Evolutionary conservation across 2,888 invertebrate genomes (phyloP), one percentile per base, ranked within the genome.

Genomic region (Callyntrura guangdongensis): DNA sequence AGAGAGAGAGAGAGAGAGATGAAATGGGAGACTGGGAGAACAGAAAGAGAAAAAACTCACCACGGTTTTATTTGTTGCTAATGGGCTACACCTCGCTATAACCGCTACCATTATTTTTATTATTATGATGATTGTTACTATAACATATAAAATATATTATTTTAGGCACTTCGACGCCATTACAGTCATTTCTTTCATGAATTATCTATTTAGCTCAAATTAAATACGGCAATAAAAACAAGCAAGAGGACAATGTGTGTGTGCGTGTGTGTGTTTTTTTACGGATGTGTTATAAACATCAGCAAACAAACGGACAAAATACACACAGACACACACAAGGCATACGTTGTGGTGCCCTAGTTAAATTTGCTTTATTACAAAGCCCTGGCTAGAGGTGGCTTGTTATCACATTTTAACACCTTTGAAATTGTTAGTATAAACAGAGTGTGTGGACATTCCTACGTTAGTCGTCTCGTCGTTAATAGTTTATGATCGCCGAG

Each of bases 81-180:
- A 69, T 84, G 84, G 69, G 64, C 22, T 84, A 84, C 84, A 84
- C 69, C 84, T 84, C 67, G 49, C 49, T 49, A 77, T 27, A 17
- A 72, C 17, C 17, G 11, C 9, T 45, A 56, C 27, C 64, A 64
- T 47, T 69, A 53, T 36, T 69, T 56, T 53, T 69, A 53, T 69
- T 59, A 81, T 27, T 82, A 69, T 84, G 25, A 84, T 77, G 77
- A 77, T 77, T 77, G 53, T 77, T 77, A 53, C 25, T 6, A 77
- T 12, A 77, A 77, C 77, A 53, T 77, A 12, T 25, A 25, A 77
- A 77, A 77, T 45, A 25, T 53, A 53, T 25, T 22, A 17, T 77
- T 77, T 77, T 77, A 53, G 53, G 77, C 77, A 77, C 14, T 74
- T 22, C 27, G n/a, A 3, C 12, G 49, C 8, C 77, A 77, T 77